Evolutionary conservation across 2,888 invertebrate species (phyloP).

Genomic region (Tenthredo notha): DNA sequence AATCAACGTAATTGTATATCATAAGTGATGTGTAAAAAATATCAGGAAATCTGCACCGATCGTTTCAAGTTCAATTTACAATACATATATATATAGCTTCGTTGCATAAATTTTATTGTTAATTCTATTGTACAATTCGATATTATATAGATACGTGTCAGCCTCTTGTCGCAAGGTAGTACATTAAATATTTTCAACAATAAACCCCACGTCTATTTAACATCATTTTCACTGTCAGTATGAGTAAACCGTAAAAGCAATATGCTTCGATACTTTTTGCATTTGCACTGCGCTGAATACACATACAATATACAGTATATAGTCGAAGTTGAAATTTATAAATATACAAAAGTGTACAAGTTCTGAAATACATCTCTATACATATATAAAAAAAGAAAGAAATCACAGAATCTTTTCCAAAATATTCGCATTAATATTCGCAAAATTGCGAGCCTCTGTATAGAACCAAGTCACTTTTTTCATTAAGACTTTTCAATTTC

Average conservation of each 20-base stretch:
- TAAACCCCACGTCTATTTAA: constrained; percentile 19
- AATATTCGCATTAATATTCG: not conserved
- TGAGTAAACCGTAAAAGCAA: not conserved
- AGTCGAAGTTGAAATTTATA: not conserved
- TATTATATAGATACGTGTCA: constrained; percentile 15
- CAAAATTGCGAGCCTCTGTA: not conserved
- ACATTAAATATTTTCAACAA: constrained; percentile 10
- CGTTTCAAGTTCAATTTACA: constrained; percentile 3
- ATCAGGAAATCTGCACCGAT: not conserved
- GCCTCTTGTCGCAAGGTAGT: not conserved
- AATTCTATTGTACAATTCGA: not conserved
- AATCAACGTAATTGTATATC: not conserved
- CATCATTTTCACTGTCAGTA: constrained; percentile 5
- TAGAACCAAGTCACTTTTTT: not conserved
- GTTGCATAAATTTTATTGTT: not conserved
- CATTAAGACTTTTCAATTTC: not conserved
- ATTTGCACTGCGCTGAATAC: not conserved
- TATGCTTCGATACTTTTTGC: constrained; percentile 3
- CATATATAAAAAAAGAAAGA: not conserved
- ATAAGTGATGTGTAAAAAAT: not conserved
- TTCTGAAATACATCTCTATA: not conserved
- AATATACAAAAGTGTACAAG: constrained; percentile 7
- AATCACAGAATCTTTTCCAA: not conserved
- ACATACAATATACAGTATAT: not conserved
- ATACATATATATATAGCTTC: not conserved